These are phyloP conservation scores for Gallinago nigripennis DNA, from an alignment of 2,797 vertebrate species.

Conservation along the genomic window DNA sequence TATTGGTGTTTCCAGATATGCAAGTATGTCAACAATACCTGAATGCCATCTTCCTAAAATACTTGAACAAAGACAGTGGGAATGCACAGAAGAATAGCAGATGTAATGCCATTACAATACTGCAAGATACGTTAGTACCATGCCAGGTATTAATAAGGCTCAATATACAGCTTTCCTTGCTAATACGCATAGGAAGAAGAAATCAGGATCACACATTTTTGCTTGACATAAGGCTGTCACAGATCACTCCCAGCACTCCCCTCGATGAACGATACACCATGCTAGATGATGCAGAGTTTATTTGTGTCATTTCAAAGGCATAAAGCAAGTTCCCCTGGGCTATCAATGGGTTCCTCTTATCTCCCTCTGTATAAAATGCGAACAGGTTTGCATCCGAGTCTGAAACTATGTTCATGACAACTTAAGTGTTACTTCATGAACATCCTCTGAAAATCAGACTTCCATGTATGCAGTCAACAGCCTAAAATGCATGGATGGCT, in stretches of 20 bases:
- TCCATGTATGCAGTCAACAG: neutral
- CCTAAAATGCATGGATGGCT: neutral
- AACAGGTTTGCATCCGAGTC: neutral
- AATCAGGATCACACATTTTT: neutral
- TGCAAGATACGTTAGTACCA: neutral
- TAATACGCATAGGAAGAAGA: neutral
- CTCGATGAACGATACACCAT: neutral
- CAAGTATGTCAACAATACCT: neutral
- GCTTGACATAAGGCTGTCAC: neutral
- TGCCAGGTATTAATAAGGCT: neutral
- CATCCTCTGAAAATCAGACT: neutral
- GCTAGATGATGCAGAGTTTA: neutral
- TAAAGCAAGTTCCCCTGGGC: neutral
- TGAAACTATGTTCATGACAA: neutral
- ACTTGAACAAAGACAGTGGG: neutral
- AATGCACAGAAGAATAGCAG: neutral
- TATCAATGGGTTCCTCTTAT: neutral
- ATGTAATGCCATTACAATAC: neutral
- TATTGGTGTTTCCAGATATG: neutral
- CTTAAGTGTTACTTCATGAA: neutral
- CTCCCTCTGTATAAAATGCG: neutral
- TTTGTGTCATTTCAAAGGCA: neutral
- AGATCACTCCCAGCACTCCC: neutral
- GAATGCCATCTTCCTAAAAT: neutral
- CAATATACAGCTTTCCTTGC: neutral